Evolutionary conservation across 2,888 invertebrate species (phyloP), one percentile per base, ranked within the genome.

Genomic region (Abrostola tripartita): DNA sequence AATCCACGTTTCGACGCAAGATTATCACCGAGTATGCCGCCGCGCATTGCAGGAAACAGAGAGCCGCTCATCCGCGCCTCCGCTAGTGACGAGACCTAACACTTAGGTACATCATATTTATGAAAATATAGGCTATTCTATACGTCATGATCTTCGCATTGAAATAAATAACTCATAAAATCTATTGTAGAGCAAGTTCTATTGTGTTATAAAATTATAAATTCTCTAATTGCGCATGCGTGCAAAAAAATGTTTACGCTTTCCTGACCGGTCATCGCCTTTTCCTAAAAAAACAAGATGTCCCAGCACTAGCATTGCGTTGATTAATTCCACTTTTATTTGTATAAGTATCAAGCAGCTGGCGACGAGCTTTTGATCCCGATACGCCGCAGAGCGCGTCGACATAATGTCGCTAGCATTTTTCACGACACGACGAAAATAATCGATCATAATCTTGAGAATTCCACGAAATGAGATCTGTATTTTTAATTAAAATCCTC

Each of bases 301-400:
- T 79, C 84, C 81, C 91, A 90, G 87, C 91, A 89, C 92, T 91
- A 90, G 77, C 76, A 74, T 54, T 77, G 80, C 78, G 85, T 91
- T 93, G 94, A 94, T 94, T 93, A 92, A 94, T 93, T 88, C 87
- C 83, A 89, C 87, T 94, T 94, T 93, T 92, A 94, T 94, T 94
- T 92, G 92, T 92, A 86, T 89, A 88, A 90, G 90, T 90, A 88
- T 90, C 85, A 88, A 85, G 86, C 92, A 90, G 91, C 91, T 91
- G 92, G 84, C 85, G 85, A 81, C 82, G 78, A 78, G 82, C 89
- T 88, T 94, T 93, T 93, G 94, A 94, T 93, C 93, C 88, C 90
- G 93, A 89, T 88, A 91, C 91, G 92, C 90, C 81, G 81, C 78
- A 81, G 84, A 84, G 81, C 86, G 87, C 90, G 92, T 87, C 90